Base-by-base conservation (phyloP, 2,113 vertebrate genomes). In the Saguinus imperator region DNA sequence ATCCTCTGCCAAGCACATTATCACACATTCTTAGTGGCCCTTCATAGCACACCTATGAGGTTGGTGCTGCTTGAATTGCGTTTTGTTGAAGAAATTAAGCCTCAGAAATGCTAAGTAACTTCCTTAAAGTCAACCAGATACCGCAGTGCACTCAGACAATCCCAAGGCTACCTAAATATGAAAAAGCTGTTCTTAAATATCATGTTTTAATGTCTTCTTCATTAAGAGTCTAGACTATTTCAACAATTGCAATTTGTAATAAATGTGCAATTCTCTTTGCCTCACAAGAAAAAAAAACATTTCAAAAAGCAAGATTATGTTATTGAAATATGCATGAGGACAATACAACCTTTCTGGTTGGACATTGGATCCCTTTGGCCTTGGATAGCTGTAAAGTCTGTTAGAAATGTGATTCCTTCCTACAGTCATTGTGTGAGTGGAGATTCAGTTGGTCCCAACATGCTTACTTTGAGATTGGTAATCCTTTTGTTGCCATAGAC, bases 401-500 rank as follows among this genome's bases (percentile, higher is more conserved):
- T 93, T 81, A 94, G 37, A 32, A 77, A 95, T 23, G 70, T 87
- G 18, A 8, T 20, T 92, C 48, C 29, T 80, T 95, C 81, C 68
- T 66, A 85, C 79, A 95, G 45, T 96, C 92, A 95, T 45, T 88
- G 77, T 82, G 68, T 87, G 32, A 68, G 58, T 92, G 20, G 92
- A 95, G 52, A 96, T 92, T 97, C 88, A 95, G 79, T 37, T 85
- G 82, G 55, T 92, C 68, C 82, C 68, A 55, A 96, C 37, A 89
- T 96, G 87, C 37, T 97, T 94, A 88, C 77, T 97, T 94, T 97
- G 85, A 94, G 92, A 95, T 43, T 90, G 91, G 79, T 83, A 93
- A 96, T 96, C 88, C 48, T 92, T 82, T 80, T n/a, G 97, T 98
- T 97, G 88, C 93, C 86, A 97, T 98, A 88, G 97, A 97, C 91